A percentile compares a stretch with the other conserved stretches of the same genome.
phyloP scores from a whole-genome alignment of 2,888 invertebrate species.

The Leptopilina myrica region DNA sequence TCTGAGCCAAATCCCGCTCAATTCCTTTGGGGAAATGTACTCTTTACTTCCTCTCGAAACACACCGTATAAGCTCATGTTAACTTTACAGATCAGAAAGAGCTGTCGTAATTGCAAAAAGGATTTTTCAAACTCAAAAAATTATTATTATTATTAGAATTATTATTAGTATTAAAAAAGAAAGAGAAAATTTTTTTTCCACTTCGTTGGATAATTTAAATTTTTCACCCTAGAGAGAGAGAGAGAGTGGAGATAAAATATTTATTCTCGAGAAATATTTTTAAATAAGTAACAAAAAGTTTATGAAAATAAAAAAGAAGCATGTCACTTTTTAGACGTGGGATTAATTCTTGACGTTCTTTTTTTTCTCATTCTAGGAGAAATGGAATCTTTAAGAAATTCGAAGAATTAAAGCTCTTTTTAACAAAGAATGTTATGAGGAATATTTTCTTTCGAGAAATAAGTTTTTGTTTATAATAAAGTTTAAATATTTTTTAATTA shows the following conservation, averaged over 20 bases:
- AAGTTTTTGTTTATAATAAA: too few relatives aligned
- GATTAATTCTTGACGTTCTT: too few relatives aligned
- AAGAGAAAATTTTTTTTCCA: background rate
- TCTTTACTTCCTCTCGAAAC: background rate
- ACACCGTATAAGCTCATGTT: background rate
- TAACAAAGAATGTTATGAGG: too few relatives aligned
- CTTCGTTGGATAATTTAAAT: too few relatives aligned
- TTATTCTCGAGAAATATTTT: background rate
- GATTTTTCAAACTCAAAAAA: background rate
- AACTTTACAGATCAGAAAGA: conserved; percentile 2
- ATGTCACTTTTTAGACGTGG: background rate
- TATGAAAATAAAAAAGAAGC: background rate
- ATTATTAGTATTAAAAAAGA: background rate
- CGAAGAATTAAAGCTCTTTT: too few relatives aligned
- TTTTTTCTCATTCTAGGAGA: background rate
- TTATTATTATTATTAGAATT: too few relatives aligned
- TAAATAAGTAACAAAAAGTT: background rate
- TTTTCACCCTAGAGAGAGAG: background rate
- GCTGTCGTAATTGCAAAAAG: conserved; percentile 5
- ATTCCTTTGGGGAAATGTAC: conserved; percentile 3
- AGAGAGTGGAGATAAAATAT: background rate
- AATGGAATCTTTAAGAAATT: too few relatives aligned
- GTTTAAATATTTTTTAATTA: too few relatives aligned
- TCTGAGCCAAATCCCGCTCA: background rate
- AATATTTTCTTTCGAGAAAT: too few relatives aligned